Evolutionary conservation across 2,113 vertebrate species (phyloP).

Genomic region (Barbus barbus): DNA sequence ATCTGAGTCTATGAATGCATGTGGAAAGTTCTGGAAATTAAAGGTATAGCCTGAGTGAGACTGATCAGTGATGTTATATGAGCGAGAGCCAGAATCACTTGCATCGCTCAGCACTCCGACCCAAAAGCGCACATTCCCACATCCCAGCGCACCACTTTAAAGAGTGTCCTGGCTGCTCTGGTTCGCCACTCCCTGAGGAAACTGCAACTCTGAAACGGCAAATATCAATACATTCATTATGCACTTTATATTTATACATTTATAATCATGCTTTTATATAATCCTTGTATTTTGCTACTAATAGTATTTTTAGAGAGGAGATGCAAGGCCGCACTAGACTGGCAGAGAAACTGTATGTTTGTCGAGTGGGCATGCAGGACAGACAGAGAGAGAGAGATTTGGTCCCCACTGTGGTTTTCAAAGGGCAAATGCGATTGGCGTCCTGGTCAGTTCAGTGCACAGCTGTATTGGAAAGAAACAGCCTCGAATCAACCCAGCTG

Average conservation of each 20-base stretch:
- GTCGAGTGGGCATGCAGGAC: slow-evolving; percentile 11
- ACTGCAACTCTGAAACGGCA: slow-evolving; percentile 74
- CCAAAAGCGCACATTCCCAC: slow-evolving; percentile 78
- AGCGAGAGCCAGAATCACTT: slow-evolving; percentile 72
- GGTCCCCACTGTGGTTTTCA: slow-evolving; percentile 35
- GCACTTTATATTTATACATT: slow-evolving; percentile 79
- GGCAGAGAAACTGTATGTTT: slow-evolving; percentile 23
- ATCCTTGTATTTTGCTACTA: slow-evolving; percentile 50
- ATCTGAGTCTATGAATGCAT: not conserved
- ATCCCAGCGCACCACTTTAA: slow-evolving; percentile 81
- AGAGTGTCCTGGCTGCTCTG: slow-evolving; percentile 67
- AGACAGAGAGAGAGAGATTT: slow-evolving; percentile 36
- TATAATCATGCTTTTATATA: slow-evolving; percentile 69
- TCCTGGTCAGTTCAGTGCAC: slow-evolving; percentile 44
- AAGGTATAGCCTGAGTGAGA: slow-evolving; percentile 50
- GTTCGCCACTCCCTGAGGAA: slow-evolving; percentile 71
- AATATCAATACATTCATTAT: slow-evolving; percentile 84
- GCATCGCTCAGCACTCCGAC: slow-evolving; percentile 76
- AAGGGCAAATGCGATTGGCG: slow-evolving; percentile 40
- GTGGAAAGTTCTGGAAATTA: slow-evolving; percentile 45
- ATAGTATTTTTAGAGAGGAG: slow-evolving; percentile 69
- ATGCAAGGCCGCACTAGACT: slow-evolving; percentile 62
- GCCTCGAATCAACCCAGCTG: slow-evolving; percentile 6
- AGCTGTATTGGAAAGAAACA: slow-evolving; percentile 34
- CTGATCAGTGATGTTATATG: slow-evolving; percentile 77